Evolutionary conservation across 2,888 invertebrate genomes (phyloP), one percentile per base, ranked within the genome.

Genomic region (Cacoxenus indagator): DNA sequence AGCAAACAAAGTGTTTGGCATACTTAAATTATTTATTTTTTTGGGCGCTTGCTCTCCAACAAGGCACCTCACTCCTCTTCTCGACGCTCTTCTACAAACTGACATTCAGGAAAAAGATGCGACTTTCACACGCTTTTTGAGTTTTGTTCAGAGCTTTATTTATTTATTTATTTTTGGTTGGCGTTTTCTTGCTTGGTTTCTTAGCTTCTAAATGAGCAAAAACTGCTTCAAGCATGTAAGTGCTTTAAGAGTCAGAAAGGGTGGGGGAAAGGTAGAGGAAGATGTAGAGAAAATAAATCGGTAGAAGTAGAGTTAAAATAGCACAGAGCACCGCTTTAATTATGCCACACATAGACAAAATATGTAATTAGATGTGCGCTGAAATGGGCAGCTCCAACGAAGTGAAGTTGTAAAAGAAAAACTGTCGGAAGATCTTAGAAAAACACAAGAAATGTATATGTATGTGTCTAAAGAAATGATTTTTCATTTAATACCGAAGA

Each of bases 1-100:
- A 57, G 29, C 29, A 17, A 57, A 57, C 29, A 6, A 29, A 57
- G 57, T 9, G n/a, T 57, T 57, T 57, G 27, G 57, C 57, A 29
- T 57, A 57, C 57, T 57, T 57, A 26, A 57, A 57, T 57, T 57
- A 57, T n/a, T n/a, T n/a, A n/a, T n/a, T n/a, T n/a, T n/a, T n/a
- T n/a, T n/a, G n/a, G n/a, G n/a, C n/a, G n/a, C n/a, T n/a, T n/a
- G n/a, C n/a, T n/a, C n/a, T n/a, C n/a, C n/a, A n/a, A n/a, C n/a
- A n/a, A n/a, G n/a, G n/a, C n/a, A n/a, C n/a, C n/a, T n/a, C n/a
- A n/a, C n/a, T n/a, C n/a, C n/a, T n/a, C n/a, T n/a, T n/a, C n/a
- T n/a, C n/a, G n/a, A n/a, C n/a, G n/a, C n/a, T n/a, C n/a, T n/a
- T n/a, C n/a, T n/a, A n/a, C n/a, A 46, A 46, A 46, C 14, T 19